Percentiles rank a stretch among this genome's conserved stretches.
phyloP scores from a whole-genome alignment of 2,113 vertebrate species.

The Trogon surrucura region DNA sequence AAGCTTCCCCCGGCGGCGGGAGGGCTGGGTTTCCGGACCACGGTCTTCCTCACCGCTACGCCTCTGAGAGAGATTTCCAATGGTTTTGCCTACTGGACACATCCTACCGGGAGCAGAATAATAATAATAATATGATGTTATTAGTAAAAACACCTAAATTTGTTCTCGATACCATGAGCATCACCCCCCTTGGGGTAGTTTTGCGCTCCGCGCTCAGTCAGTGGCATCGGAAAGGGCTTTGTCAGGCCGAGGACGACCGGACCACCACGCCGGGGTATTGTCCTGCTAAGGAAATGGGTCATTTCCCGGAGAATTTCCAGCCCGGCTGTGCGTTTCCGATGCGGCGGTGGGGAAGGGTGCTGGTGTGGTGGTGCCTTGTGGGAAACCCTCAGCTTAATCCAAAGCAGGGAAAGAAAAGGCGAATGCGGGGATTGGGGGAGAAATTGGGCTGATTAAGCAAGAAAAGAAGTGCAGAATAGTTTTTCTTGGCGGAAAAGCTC shows the following conservation, averaged over 20 bases:
- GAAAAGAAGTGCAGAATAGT: not conserved
- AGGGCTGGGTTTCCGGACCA: conserved; percentile 51
- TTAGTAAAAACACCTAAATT: not conserved
- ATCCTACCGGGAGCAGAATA: not conserved
- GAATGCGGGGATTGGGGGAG: not conserved
- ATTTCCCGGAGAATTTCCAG: conserved; percentile 61
- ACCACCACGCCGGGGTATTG: not conserved
- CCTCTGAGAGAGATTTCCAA: not conserved
- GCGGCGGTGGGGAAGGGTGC: not conserved
- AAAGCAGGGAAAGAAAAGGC: not conserved
- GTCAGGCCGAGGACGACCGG: not conserved
- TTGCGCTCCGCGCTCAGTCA: not conserved
- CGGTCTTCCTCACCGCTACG: not conserved
- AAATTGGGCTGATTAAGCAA: not conserved
- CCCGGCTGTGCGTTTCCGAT: not conserved
- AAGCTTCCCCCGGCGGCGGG: not conserved
- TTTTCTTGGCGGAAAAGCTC: not conserved
- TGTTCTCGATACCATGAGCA: rapidly evolving
- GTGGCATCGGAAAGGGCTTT: not conserved
- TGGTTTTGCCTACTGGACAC: not conserved
- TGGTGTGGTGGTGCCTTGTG: not conserved
- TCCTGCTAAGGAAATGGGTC: conserved; percentile 54
- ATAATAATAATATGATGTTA: not conserved
- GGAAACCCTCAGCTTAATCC: not conserved
- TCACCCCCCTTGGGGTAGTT: not conserved